Percentiles rank a stretch among this genome's conserved stretches.
Evolutionary conservation across 2,113 vertebrate species (phyloP).

Genomic region (Dicentrarchus labrax): DNA sequence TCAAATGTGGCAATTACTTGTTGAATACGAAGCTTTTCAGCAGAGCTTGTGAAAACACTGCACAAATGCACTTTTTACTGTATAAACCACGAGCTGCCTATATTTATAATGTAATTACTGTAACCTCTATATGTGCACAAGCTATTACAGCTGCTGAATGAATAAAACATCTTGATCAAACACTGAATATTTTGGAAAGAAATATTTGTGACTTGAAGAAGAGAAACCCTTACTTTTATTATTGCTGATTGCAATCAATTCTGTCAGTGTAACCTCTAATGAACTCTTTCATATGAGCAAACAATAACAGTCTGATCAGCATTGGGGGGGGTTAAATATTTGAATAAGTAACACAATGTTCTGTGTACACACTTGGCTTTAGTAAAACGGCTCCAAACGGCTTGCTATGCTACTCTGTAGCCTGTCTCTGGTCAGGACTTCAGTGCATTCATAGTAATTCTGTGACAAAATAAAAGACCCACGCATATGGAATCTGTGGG

Average conservation of each 20-base stretch:
- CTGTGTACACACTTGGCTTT: not conserved
- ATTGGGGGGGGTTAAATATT: not conserved
- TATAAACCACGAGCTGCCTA: not conserved
- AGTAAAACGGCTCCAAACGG: not conserved
- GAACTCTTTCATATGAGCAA: not conserved
- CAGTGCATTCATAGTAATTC: not conserved
- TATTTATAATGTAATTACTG: too few relatives aligned
- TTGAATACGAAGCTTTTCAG: not conserved
- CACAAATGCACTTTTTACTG: not conserved
- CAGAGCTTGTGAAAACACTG: not conserved
- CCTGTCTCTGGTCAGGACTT: slow-evolving; percentile 14
- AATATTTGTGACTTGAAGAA: too few relatives aligned
- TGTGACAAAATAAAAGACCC: not conserved
- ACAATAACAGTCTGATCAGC: not conserved
- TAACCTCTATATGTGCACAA: not conserved
- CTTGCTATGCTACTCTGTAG: slow-evolving; percentile 17
- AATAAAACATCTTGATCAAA: slow-evolving; percentile 1
- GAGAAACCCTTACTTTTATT: not conserved
- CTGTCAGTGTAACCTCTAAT: not conserved
- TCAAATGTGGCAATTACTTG: not conserved
- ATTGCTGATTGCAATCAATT: slow-evolving; percentile 1
- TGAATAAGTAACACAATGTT: not conserved
- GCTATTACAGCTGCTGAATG: not conserved
- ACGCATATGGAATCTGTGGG: not conserved
- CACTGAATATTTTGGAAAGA: too few relatives aligned